Evolutionary conservation across 2,888 invertebrate genomes (phyloP), one percentile per base, ranked within the genome.

Genomic region (Rhabditoides inermis): DNA sequence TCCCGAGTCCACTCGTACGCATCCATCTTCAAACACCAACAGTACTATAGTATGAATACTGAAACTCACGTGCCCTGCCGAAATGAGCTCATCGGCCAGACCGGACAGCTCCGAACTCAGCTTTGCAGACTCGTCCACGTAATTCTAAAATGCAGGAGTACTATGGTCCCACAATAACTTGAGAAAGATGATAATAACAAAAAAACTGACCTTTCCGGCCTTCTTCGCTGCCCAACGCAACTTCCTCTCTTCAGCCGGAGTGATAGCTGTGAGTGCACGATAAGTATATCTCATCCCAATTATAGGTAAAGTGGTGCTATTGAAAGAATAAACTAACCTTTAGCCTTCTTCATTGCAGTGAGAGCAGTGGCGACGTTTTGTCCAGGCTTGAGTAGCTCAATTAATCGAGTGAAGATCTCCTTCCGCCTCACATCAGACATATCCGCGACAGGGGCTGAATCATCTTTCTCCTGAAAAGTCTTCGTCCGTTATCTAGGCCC

Each of bases 171-270:
- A 7, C 7, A 32, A 10, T 15, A 7, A 10, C 32, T 32, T 32
- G 32, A 10, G 32, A 32, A 15, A 32, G 7, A 7, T 15, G 32
- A 10, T 32, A 7, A 7, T 10, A 15, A 32, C 10, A 32, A 7
- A 32, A 32, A 32, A 15, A 32, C 32, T 32, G 2, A 56, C 28
- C 32, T 63, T 60, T 20, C 73, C 73, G 10, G 60, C 67, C 49
- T 72, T 72, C 52, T 73, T 73, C 15, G 73, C 73, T 12, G 71
- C 73, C 69, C 70, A 73, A 40, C 73, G 56, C 49, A 62, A 46
- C 49, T 73, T 74, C 30, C 73, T 51, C 45, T 73, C 73, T 52
- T 73, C 73, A 4, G 71, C 69, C 15, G 69, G 65, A 5, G 59
- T 53, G 6, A 72, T 35, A 23, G 61, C 68, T 69, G 27, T 32